Base-by-base conservation (phyloP, 1,140 invertebrate genomes). In the Lasioglossum baleicum region DNA sequence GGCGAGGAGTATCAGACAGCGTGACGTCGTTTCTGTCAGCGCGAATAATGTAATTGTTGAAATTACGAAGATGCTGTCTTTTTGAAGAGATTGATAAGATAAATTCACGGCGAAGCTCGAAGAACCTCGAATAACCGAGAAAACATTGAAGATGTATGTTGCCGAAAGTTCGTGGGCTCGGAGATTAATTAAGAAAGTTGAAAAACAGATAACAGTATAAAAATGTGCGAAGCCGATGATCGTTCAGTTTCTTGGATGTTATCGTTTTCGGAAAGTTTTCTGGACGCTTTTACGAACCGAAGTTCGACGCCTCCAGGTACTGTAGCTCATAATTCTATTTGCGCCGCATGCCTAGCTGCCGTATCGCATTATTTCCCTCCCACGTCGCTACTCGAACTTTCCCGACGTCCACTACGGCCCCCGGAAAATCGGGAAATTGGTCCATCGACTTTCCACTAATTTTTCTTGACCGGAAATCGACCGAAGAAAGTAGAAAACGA, bases 271-370 rank as follows among this genome's bases (percentile, higher is more conserved):
- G 17, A 15, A 40, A 65, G 70, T 72, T 74, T 65, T 65, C 72
- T 53, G 44, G 48, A 5, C 61, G 10, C 63, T 48, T 75, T 75
- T 20, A 20, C 15, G 6, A 8, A 8, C 40, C 31, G 22, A 67
- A 65, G 31, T 67, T 75, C 63, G 35, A 75, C 56, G 56, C 48
- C 73, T 4, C n/a, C 1, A 11, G 40, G 35, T 51, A 22, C 15
- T 2, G 20, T 58, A 42, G 17, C 64, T 68, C 40, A 22, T 75
- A 75, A 75, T 75, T 75, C 31, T 51, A 44, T 75, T 75, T 44
- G n/a, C 35, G 13, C 44, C 10, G 31, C n/a, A 31, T 40, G 35
- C 8, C 51, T 42, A 20, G 13, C 8, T 40, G n/a, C 31, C 26
- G 61, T 75, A 17, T 66, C 73, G 44, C 63, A 13, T 40, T 40